Percentiles rank a stretch among this genome's conserved stretches.
These are phyloP conservation scores for Elysia crispata DNA, from an alignment of 2,888 invertebrate species.

Conservation along the genomic window DNA sequence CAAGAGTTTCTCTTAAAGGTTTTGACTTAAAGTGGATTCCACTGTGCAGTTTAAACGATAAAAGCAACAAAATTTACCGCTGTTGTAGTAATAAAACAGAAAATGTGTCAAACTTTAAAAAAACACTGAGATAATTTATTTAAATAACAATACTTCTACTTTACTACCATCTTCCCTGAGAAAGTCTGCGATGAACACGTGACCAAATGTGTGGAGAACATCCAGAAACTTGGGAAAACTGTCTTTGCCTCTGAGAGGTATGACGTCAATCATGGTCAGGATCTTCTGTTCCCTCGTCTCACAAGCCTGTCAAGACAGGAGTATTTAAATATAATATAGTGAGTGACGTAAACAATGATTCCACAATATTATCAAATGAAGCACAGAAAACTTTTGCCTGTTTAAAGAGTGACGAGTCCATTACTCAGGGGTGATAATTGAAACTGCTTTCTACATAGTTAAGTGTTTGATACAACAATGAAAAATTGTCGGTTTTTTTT, in stretches of 20 bases:
- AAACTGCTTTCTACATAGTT: no score
- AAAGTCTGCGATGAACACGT: conserved; percentile 70
- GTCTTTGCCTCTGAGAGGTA: conserved; percentile 60
- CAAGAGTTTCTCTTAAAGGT: no score
- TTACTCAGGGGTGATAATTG: no score
- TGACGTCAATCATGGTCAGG: conserved; percentile 61
- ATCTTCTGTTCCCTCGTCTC: conserved; percentile 56
- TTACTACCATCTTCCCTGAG: conserved; percentile 71
- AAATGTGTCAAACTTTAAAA: not conserved
- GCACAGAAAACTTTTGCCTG: no score
- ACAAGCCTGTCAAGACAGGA: conserved; percentile 30
- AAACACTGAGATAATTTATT: not conserved
- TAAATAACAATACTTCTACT: not conserved
- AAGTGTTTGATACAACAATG: no score
- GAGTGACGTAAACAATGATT: no score
- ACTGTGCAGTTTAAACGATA: no score
- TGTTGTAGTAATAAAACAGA: not conserved
- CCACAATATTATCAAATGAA: no score
- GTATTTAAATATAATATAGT: not conserved
- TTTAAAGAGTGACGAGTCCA: no score
- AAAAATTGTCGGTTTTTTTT: no score
- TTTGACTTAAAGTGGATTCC: no score
- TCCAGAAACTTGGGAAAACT: conserved; percentile 67
- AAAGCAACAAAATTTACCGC: no score
- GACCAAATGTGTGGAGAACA: conserved; percentile 65